A percentile compares a stretch with the other conserved stretches of the same genome.
Conservation (phyloP, 2,797 vertebrate genomes). For the Octomys mimax region DNA sequence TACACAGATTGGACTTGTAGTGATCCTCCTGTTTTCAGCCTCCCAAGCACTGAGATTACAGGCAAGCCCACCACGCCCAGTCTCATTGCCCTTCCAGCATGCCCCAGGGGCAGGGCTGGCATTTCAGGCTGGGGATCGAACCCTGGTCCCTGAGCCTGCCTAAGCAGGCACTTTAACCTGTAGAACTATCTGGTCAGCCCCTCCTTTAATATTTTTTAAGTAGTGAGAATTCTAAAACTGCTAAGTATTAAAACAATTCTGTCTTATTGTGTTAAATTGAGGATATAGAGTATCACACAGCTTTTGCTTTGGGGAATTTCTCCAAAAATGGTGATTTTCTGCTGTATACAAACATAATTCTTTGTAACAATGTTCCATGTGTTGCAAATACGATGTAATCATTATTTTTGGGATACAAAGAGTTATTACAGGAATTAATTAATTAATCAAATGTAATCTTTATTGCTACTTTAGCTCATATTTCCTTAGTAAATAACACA, state of each 20-base stretch:
- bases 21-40: too few species aligned
- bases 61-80: too few species aligned
- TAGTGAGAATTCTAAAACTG: neutral
- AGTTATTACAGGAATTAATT: neutral
- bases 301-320: slow-evolving; percentile 7
- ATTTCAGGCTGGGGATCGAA: too few species aligned
- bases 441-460: neutral
- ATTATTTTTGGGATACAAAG: slow-evolving; percentile 6
- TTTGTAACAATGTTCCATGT: neutral
- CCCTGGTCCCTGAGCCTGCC: too few species aligned
- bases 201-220: neutral
- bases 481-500: neutral
- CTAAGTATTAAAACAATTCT: neutral
- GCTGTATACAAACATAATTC: neutral
- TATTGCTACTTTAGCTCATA: neutral
- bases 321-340: neutral
- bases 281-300: neutral
- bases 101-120: too few species aligned
- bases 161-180: too few species aligned
- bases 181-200: too few species aligned
- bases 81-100: too few species aligned
- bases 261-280: neutral
- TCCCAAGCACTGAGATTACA: too few species aligned
- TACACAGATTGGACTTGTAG: too few species aligned
- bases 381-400: neutral